phyloP scores from a whole-genome alignment of 2,888 invertebrate genomes.

The Chrysolina americana region DNA sequence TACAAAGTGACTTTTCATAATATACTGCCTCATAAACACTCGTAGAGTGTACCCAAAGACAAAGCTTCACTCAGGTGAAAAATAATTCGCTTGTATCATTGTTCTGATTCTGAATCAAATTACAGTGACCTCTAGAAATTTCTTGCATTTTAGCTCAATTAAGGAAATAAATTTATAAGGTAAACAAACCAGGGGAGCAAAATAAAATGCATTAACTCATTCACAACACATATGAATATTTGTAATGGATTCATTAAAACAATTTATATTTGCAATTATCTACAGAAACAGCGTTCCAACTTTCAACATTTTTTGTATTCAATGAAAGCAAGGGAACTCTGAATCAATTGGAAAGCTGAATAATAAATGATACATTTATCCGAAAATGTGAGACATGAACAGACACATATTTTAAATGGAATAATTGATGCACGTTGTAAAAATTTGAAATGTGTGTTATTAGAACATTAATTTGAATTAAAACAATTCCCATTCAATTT shows the following conservation, averaged over 20 bases:
- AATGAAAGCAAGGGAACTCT: neutral
- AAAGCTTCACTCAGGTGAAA: neutral
- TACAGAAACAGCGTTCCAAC: neutral
- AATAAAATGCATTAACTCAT: neutral
- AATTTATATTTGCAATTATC: neutral
- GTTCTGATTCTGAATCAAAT: neutral
- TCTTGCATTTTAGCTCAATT: neutral
- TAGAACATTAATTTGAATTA: constrained; percentile 9
- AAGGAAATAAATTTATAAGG: neutral
- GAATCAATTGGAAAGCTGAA: neutral
- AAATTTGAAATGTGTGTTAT: neutral
- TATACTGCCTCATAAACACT: too few relatives aligned
- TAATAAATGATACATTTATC: neutral
- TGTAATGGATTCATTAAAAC: neutral
- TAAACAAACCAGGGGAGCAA: constrained; percentile 8
- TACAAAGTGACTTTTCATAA: too few relatives aligned
- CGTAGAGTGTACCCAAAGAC: too few relatives aligned
- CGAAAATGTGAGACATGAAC: neutral
- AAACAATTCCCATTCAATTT: constrained; percentile 6
- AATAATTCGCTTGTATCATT: neutral
- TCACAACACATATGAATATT: neutral
- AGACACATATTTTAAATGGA: neutral
- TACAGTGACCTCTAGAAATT: neutral
- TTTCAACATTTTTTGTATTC: neutral
- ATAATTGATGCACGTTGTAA: neutral